phyloP scores from a whole-genome alignment of 2,888 invertebrate species.

The Idaea biselata region DNA sequence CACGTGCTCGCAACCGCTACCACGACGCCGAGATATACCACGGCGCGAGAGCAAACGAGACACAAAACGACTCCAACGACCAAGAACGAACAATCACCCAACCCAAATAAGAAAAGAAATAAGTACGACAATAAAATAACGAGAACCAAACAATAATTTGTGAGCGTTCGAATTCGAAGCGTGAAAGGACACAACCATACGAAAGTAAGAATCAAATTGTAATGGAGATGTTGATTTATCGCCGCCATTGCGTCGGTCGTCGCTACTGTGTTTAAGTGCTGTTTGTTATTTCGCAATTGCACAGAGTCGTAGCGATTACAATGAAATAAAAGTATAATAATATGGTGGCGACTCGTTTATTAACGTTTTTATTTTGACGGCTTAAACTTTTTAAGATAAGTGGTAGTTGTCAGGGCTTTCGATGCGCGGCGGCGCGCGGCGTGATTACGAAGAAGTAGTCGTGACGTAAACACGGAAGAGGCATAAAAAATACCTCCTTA shows the following conservation, averaged over 20 bases:
- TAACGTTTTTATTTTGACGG: slow-evolving; percentile 30
- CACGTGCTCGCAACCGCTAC: slow-evolving; percentile 71
- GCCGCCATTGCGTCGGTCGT: slow-evolving; percentile 45
- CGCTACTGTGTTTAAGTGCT: slow-evolving; percentile 66
- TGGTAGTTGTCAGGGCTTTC: slow-evolving; percentile 28
- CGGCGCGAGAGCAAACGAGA: slow-evolving; percentile 53
- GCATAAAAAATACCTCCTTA: slow-evolving; percentile 66
- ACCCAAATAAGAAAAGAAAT: slow-evolving; percentile 40
- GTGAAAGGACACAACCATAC: slow-evolving; percentile 64
- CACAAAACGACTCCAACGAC: slow-evolving; percentile 26
- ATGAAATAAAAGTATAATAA: slow-evolving; percentile 48
- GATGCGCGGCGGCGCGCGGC: too few species aligned
- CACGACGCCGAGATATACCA: slow-evolving; percentile 50
- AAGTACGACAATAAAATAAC: slow-evolving; percentile 62
- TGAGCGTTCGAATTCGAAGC: slow-evolving; percentile 69
- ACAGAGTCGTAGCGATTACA: slow-evolving; percentile 48
- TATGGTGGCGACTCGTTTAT: slow-evolving; percentile 45
- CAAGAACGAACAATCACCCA: slow-evolving; percentile 19
- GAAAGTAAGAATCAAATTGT: slow-evolving; percentile 67
- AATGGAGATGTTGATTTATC: slow-evolving; percentile 73
- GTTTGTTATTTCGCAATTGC: slow-evolving; percentile 63
- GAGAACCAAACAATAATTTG: slow-evolving; percentile 72
- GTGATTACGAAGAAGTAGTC: slow-evolving; percentile 26
- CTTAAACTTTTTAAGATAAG: slow-evolving; percentile 17
- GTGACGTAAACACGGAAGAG: slow-evolving; percentile 50